Conservation (phyloP, 2,113 vertebrate species). For the Ornithorhynchus anatinus region DNA sequence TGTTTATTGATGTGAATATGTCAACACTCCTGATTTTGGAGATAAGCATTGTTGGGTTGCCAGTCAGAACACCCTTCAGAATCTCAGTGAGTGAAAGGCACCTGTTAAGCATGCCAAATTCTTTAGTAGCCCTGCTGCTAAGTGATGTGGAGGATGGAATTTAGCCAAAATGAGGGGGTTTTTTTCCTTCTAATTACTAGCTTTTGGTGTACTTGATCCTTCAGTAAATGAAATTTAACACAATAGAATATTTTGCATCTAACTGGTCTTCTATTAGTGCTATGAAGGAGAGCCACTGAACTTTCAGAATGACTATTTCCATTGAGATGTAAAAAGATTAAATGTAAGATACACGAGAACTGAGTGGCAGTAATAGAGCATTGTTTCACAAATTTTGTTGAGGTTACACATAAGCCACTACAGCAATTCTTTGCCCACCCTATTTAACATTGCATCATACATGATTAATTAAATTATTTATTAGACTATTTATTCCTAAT, state of each 20-base stretch:
- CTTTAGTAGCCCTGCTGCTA: neutral
- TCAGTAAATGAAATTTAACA: neutral
- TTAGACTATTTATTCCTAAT: too few species aligned
- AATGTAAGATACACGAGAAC: neutral
- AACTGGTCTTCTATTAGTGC: neutral
- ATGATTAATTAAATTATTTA: too few species aligned
- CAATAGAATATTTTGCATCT: neutral
- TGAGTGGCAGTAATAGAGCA: too few species aligned
- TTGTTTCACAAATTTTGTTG: too few species aligned
- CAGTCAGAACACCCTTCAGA: slow-evolving; percentile 9
- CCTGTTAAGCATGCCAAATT: neutral
- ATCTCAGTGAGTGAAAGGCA: neutral
- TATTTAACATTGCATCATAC: too few species aligned
- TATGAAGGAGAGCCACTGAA: too few species aligned
- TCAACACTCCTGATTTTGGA: neutral
- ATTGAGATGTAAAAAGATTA: neutral
- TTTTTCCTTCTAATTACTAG: neutral
- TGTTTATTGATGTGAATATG: neutral
- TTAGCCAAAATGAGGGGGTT: slow-evolving; percentile 14
- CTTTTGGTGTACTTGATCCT: neutral
- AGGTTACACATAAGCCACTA: too few species aligned
- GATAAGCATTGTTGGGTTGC: neutral
- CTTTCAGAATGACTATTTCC: neutral
- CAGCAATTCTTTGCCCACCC: too few species aligned
- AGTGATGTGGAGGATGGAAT: slow-evolving; percentile 4